Evolutionary conservation across 1,140 invertebrate species (phyloP).

Genomic region (Ectropis grisescens): DNA sequence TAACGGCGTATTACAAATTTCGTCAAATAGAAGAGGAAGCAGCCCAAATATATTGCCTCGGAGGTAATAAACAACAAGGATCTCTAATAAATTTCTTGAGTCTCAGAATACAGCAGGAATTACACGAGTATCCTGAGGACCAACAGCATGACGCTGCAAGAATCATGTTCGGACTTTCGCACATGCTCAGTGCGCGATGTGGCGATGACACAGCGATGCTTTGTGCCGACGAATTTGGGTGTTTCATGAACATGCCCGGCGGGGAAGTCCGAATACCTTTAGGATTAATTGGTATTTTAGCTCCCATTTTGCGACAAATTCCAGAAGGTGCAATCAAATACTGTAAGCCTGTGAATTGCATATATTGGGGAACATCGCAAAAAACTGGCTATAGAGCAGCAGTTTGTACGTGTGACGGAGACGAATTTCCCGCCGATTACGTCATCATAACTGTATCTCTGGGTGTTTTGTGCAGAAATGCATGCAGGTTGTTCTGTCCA

Average conservation of each 20-base stretch:
- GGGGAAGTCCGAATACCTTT: constrained; percentile 74
- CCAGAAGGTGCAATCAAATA: constrained; percentile 72
- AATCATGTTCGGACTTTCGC: constrained; percentile 75
- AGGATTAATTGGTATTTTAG: constrained; percentile 73
- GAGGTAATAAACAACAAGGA: constrained; percentile 72
- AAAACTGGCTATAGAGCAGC: constrained; percentile 65
- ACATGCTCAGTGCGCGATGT: constrained; percentile 69
- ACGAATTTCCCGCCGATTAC: constrained; percentile 80
- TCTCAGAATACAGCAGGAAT: constrained; percentile 75
- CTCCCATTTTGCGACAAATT: constrained; percentile 73
- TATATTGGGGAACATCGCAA: constrained; percentile 74
- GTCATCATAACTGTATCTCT: constrained; percentile 83
- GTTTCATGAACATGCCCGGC: constrained; percentile 75
- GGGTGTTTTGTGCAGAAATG: constrained; percentile 79
- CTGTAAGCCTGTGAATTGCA: constrained; percentile 73
- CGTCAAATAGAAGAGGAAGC: constrained; percentile 75
- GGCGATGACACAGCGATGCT: constrained; percentile 75
- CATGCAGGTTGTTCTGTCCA: constrained; percentile 79
- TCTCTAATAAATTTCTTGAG: constrained; percentile 76
- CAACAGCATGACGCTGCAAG: constrained; percentile 76
- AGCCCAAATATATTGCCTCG: constrained; percentile 62
- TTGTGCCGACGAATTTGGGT: constrained; percentile 74
- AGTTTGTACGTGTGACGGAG: constrained; percentile 75
- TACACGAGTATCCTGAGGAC: constrained; percentile 75
- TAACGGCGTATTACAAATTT: constrained; percentile 74